Conservation (phyloP, 2,113 vertebrate species). For the Alosa alosa region DNA sequence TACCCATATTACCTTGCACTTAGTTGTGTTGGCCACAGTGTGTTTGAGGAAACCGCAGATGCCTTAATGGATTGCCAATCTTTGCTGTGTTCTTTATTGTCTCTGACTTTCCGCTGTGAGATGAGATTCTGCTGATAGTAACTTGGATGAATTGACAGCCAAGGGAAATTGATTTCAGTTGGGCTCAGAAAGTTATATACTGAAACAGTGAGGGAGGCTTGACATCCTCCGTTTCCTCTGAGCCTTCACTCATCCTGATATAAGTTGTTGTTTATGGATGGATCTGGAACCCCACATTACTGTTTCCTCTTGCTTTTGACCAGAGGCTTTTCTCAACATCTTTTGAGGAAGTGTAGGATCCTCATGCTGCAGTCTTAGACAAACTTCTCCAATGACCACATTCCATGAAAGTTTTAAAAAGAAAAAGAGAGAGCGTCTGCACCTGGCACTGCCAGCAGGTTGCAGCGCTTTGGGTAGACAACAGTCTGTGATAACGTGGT, state of each 20-base stretch:
- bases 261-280: neutral
- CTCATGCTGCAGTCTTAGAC: neutral
- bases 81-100: constrained; percentile 14
- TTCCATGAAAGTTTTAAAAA: neutral
- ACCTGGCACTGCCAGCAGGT: constrained; percentile 17
- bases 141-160: constrained; percentile 36
- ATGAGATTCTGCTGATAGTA: constrained; percentile 32
- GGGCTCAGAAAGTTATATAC: constrained; percentile 23
- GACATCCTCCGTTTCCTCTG: neutral
- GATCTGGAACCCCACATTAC: neutral
- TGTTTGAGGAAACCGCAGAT: neutral
- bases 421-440: neutral
- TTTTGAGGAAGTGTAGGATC: neutral
- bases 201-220: neutral
- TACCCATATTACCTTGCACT: neutral
- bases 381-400: neutral
- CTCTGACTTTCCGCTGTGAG: constrained; percentile 30
- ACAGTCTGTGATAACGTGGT: constrained; percentile 45
- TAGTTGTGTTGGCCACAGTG: neutral
- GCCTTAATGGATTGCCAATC: constrained; percentile 33
- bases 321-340: neutral
- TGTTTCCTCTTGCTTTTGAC: constrained; percentile 4
- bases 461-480: constrained; percentile 55
- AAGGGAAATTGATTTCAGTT: constrained; percentile 36
- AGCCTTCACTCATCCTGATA: neutral